Evolutionary conservation across 2,113 vertebrate species (phyloP).

Genomic region (Campylomormyrus tamandua): DNA sequence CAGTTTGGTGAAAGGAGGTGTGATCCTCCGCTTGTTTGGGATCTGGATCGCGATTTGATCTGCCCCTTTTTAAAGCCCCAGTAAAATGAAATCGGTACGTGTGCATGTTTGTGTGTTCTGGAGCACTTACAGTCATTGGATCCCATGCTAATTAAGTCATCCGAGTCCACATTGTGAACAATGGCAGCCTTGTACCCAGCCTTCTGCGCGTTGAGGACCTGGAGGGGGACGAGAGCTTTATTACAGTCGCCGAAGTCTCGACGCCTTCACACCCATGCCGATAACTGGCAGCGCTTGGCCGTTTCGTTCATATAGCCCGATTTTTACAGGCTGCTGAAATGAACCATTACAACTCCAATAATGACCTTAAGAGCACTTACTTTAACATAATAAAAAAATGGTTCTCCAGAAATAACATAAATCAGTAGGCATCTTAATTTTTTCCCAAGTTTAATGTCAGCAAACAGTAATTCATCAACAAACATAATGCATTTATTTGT

Average conservation of each 20-base stretch:
- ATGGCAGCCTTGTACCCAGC: slow-evolving; percentile 94
- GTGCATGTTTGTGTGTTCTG: slow-evolving; percentile 16
- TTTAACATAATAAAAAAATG: not conserved
- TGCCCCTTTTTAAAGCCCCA: not conserved
- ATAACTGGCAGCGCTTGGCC: not conserved
- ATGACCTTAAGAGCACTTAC: not conserved
- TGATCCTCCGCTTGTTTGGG: not conserved
- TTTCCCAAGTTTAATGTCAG: not conserved
- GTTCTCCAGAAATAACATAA: not conserved
- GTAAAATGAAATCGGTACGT: not conserved
- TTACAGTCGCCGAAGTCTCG: not conserved
- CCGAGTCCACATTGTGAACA: slow-evolving; percentile 93
- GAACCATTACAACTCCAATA: not conserved
- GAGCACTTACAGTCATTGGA: slow-evolving; percentile 91
- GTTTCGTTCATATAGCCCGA: not conserved
- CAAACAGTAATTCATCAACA: not conserved
- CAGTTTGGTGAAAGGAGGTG: not conserved
- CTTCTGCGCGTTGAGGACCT: slow-evolving; percentile 96
- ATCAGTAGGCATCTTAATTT: not conserved
- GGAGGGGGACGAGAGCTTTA: slow-evolving; percentile 30
- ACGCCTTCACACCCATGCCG: not conserved
- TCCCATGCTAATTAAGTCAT: slow-evolving; percentile 97
- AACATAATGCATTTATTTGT: not conserved
- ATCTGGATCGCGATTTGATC: not conserved
- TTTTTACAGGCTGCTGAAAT: not conserved